Evolutionary conservation across 2,113 vertebrate genomes (phyloP).

Genomic region (Pelecanus crispus): DNA sequence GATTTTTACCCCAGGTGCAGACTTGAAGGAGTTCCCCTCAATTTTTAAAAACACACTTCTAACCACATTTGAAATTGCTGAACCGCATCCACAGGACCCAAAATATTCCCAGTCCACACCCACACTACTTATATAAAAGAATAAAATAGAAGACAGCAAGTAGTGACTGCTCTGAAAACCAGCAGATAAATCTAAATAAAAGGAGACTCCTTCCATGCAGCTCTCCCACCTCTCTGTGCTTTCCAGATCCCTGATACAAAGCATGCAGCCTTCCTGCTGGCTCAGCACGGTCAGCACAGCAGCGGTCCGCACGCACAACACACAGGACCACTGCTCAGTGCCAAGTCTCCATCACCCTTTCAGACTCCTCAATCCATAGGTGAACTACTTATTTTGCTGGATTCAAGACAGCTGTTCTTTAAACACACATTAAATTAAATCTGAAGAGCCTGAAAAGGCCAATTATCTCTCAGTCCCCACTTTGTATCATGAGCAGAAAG

Average conservation of each 20-base stretch:
- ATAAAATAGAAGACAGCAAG: not conserved
- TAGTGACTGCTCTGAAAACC: not conserved
- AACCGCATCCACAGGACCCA: not conserved
- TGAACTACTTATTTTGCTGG: not conserved
- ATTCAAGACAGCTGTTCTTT: not conserved
- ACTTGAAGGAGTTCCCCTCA: not conserved
- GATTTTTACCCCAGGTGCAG: not conserved
- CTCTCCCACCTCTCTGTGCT: not conserved
- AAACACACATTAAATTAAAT: not conserved
- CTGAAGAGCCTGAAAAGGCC: not conserved
- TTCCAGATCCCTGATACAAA: not conserved
- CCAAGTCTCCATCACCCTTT: not conserved
- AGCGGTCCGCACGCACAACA: not conserved
- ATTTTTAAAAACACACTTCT: not conserved
- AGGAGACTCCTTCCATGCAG: not conserved
- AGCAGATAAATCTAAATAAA: not conserved
- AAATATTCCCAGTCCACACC: not conserved
- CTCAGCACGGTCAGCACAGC: not conserved
- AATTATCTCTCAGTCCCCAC: not conserved
- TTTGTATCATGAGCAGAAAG: not conserved
- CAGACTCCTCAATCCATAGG: not conserved
- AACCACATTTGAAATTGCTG: not conserved
- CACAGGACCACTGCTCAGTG: not conserved
- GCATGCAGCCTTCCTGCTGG: not conserved
- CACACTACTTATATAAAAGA: not conserved